These are phyloP conservation scores for Clitarchus hookeri DNA, from an alignment of 2,888 invertebrate species.

Conservation along the genomic window DNA sequence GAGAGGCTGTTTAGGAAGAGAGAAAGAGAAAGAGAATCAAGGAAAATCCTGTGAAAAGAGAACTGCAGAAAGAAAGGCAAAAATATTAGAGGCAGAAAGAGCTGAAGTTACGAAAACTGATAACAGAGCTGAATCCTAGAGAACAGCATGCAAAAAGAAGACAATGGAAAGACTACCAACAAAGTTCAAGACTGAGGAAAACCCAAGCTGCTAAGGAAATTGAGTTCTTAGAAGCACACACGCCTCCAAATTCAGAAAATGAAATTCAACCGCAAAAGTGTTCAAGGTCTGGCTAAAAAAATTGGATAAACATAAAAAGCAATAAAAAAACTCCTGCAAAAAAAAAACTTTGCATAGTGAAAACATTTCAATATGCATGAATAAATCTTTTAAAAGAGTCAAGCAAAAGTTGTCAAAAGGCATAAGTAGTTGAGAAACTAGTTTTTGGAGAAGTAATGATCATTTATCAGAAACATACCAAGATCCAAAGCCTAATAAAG, in stretches of 20 bases:
- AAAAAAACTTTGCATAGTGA: neutral
- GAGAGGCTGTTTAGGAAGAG: no score
- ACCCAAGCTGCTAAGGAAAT: neutral
- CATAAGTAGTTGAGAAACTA: slow-evolving; percentile 9
- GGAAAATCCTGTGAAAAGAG: no score
- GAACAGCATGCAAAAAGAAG: slow-evolving; percentile 10
- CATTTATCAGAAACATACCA: slow-evolving; percentile 17
- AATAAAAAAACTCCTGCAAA: neutral
- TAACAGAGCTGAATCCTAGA: slow-evolving; percentile 20
- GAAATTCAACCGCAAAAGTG: neutral
- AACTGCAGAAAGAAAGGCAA: no score
- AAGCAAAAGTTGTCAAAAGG: neutral
- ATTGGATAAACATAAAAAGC: slow-evolving; percentile 11
- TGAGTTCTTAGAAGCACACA: neutral
- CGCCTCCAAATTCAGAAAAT: neutral
- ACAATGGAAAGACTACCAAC: slow-evolving; percentile 3
- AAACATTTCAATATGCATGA: neutral
- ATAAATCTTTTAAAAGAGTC: slow-evolving; percentile 10
- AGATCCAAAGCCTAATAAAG: slow-evolving; percentile 8
- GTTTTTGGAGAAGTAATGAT: slow-evolving; percentile 16
- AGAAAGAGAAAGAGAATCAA: no score
- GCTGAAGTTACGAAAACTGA: neutral
- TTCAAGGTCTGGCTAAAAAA: neutral
- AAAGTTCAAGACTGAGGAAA: slow-evolving; percentile 16
- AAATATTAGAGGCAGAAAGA: slow-evolving; percentile 20